A percentile compares a stretch with the other conserved stretches of the same genome.
These are phyloP conservation scores for Hepsetus odoe DNA, from an alignment of 2,113 vertebrate genomes.

Conservation along the genomic window DNA sequence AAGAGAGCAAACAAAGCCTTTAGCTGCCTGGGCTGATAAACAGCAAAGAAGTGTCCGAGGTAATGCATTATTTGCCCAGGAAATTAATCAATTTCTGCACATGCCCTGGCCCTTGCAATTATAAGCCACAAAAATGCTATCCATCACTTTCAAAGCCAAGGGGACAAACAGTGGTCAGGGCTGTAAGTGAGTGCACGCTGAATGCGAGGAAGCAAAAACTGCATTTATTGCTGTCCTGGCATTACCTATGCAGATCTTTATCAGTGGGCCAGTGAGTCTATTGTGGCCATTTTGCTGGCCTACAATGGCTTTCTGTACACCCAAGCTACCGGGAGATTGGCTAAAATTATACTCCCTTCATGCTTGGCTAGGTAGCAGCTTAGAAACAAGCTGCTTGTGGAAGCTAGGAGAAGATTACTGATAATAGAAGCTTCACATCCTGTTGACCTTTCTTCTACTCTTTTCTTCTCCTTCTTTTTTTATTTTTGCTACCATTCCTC, in stretches of 20 bases:
- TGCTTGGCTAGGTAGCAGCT: conserved; percentile 79
- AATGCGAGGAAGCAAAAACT: conserved; percentile 69
- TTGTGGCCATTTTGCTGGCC: conserved; percentile 77
- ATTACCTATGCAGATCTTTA: conserved; percentile 83
- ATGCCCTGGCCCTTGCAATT: conserved; percentile 67
- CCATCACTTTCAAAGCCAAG: conserved; percentile 68
- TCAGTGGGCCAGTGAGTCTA: conserved; percentile 72
- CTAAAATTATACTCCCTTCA: conserved; percentile 81
- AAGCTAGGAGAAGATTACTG: conserved; percentile 72
- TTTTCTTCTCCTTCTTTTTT: conserved; percentile 54
- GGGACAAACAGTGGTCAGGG: conserved; percentile 68
- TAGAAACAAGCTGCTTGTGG: conserved; percentile 80
- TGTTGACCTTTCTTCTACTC: conserved; percentile 75
- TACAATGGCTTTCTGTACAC: conserved; percentile 77
- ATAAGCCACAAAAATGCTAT: conserved; percentile 73
- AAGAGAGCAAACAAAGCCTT: conserved; percentile 67
- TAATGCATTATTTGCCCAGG: conserved; percentile 65
- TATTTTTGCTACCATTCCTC: conserved; percentile 65
- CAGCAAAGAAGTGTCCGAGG: conserved; percentile 61
- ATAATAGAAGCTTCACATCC: conserved; percentile 78
- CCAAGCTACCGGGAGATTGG: conserved; percentile 76
- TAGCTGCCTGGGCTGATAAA: conserved; percentile 65
- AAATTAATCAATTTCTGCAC: conserved; percentile 68
- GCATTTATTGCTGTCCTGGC: conserved; percentile 74
- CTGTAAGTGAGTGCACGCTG: conserved; percentile 62